A percentile compares a stretch with the other conserved stretches of the same genome.
Conservation (phyloP, 2,888 invertebrate genomes). For the Liopterus haemorrhoidalis region DNA sequence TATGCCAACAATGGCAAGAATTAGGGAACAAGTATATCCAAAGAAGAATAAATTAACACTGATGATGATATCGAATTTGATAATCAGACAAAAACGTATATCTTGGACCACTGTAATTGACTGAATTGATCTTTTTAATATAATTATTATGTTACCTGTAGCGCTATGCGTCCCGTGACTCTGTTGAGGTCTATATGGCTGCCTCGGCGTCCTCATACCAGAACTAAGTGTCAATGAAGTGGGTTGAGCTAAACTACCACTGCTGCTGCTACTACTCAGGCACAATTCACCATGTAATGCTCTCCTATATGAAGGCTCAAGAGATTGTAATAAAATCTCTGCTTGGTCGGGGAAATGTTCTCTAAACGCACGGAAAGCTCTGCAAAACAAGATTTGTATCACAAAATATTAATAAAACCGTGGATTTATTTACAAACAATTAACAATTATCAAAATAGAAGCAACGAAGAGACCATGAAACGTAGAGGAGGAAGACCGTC, state of each 20-base stretch:
- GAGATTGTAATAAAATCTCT: slow-evolving; percentile 70
- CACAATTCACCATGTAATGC: slow-evolving; percentile 55
- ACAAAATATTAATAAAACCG: slow-evolving; percentile 12
- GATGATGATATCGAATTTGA: too few species aligned
- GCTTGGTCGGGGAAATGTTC: slow-evolving; percentile 88
- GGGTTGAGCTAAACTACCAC: slow-evolving; percentile 47
- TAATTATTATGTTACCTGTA: slow-evolving; percentile 44
- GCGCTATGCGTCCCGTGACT: slow-evolving; percentile 44
- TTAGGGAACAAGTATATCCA: too few species aligned
- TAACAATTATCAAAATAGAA: slow-evolving; percentile 4
- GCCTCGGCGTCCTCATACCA: slow-evolving; percentile 43
- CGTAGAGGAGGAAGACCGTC: slow-evolving; percentile 4
- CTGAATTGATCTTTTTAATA: neutral
- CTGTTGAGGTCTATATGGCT: slow-evolving; percentile 41
- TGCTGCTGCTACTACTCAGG: slow-evolving; percentile 51
- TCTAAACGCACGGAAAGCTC: slow-evolving; percentile 86
- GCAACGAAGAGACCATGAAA: slow-evolving; percentile 4
- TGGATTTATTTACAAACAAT: slow-evolving; percentile 14
- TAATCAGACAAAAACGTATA: too few species aligned
- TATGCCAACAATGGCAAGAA: too few species aligned
- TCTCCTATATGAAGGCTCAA: slow-evolving; percentile 73
- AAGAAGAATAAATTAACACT: too few species aligned
- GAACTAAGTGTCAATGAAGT: neutral
- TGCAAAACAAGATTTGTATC: slow-evolving; percentile 40
- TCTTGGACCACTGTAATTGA: neutral